Conservation (phyloP, 2,888 invertebrate genomes). For the Chaetogeoica ovagalla region DNA sequence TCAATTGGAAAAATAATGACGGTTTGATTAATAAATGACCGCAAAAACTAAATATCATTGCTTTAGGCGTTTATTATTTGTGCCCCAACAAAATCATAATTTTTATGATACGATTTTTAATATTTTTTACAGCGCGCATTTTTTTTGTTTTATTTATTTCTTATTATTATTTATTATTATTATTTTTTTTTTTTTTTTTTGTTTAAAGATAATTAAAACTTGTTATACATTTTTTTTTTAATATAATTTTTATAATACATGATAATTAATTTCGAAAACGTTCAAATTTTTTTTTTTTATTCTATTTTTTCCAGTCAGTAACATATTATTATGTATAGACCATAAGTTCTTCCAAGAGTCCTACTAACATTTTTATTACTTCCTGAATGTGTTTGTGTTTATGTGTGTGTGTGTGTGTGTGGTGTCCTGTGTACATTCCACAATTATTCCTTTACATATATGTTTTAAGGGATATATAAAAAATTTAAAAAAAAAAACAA, state of each 20-base stretch:
- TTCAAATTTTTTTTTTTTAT: slow-evolving; percentile 28
- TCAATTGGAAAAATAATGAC: slow-evolving; percentile 23
- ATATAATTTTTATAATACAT: slow-evolving; percentile 53
- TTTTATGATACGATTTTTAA: neutral
- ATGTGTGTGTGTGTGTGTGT: too few relatives aligned
- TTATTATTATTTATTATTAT: slow-evolving; percentile 35
- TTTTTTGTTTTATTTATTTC: slow-evolving; percentile 53
- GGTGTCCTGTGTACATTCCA: slow-evolving; percentile 8
- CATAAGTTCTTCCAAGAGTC: slow-evolving; percentile 46
- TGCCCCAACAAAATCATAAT: too few relatives aligned
- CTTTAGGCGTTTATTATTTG: too few relatives aligned
- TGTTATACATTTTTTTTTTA: slow-evolving; percentile 53
- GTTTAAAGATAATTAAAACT: slow-evolving; percentile 53
- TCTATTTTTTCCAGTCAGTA: slow-evolving; percentile 40
- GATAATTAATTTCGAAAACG: slow-evolving; percentile 51
- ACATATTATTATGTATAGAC: slow-evolving; percentile 19
- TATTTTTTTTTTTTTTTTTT: slow-evolving; percentile 49
- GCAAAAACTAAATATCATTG: too few relatives aligned
- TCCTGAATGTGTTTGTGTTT: neutral
- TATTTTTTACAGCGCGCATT: slow-evolving; percentile 46
- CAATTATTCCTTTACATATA: slow-evolving; percentile 32
- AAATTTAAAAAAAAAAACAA: slow-evolving; percentile 19
- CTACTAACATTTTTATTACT: slow-evolving; percentile 52
- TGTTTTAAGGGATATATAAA: slow-evolving; percentile 39
- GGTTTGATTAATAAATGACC: too few relatives aligned